phyloP scores from a whole-genome alignment of 2,113 vertebrate genomes.

The Gadus macrocephalus region DNA sequence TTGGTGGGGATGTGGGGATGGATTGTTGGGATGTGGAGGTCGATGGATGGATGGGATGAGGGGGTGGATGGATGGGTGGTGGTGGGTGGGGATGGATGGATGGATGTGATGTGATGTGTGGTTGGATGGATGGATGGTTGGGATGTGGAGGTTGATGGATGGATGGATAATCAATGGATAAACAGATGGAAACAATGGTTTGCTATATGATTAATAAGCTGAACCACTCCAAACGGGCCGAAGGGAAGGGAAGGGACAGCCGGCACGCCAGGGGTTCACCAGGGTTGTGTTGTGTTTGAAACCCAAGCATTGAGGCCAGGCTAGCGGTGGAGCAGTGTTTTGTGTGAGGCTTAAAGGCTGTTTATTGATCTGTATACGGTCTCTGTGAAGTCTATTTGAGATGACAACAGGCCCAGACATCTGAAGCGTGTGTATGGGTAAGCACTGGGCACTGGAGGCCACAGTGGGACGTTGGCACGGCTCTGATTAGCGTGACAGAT shows the following conservation, averaged over 20 bases:
- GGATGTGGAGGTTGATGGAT: neutral
- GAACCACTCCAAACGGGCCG: too few relatives aligned
- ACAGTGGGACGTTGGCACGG: conserved; percentile 12
- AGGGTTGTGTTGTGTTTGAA: conserved; percentile 46
- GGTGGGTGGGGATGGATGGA: too few relatives aligned
- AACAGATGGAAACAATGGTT: neutral
- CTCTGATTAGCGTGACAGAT: conserved; percentile 6
- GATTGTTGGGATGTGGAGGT: too few relatives aligned
- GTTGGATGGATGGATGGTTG: neutral
- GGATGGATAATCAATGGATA: neutral
- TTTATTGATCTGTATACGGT: conserved; percentile 57
- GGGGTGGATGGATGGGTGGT: neutral
- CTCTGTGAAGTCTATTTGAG: conserved; percentile 63
- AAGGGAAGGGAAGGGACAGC: too few relatives aligned
- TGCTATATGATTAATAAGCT: too few relatives aligned
- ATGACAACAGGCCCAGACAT: conserved; percentile 62
- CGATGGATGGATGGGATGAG: neutral
- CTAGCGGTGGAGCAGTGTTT: conserved; percentile 40
- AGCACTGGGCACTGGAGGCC: conserved; percentile 41
- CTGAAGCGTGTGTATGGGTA: conserved; percentile 59
- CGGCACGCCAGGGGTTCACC: too few relatives aligned
- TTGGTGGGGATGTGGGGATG: too few relatives aligned
- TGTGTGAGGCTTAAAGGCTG: conserved; percentile 47
- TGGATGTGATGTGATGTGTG: neutral
- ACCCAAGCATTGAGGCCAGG: conserved; percentile 46